These are phyloP conservation scores for Drosophila nigromelanica DNA, from an alignment of 1,140 invertebrate genomes.

Conservation along the genomic window DNA sequence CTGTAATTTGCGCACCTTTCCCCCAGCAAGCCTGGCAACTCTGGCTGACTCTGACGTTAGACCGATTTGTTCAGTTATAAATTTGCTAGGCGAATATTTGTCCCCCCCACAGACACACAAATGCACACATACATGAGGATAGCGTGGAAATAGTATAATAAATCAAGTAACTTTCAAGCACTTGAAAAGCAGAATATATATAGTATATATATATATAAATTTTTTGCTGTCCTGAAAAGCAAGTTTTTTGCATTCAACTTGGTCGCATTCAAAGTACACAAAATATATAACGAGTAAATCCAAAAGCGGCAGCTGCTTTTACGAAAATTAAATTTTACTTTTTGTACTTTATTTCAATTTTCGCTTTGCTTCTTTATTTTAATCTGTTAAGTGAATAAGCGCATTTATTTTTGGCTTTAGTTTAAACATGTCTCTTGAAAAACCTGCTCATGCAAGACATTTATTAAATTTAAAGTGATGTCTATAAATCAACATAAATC, in stretches of 20 bases:
- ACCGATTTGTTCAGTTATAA: slow-evolving; percentile 60
- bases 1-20: slow-evolving; percentile 73
- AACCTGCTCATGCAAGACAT: slow-evolving; percentile 70
- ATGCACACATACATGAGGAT: background rate
- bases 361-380: slow-evolving; percentile 37
- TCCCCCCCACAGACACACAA: slow-evolving; percentile 37
- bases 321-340: slow-evolving; percentile 80
- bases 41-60: slow-evolving; percentile 42
- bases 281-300: slow-evolving; percentile 63
- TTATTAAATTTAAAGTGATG: slow-evolving; percentile 82
- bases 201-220: slow-evolving; percentile 22
- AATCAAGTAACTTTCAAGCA: slow-evolving; percentile 80
- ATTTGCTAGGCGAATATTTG: slow-evolving; percentile 67
- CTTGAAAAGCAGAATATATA: slow-evolving; percentile 71
- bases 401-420: slow-evolving; percentile 46
- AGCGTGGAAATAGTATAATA: slow-evolving; percentile 57
- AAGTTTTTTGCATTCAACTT: slow-evolving; percentile 65
- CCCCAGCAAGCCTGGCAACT: slow-evolving; percentile 17
- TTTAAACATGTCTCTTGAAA: slow-evolving; percentile 42
- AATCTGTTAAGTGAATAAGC: slow-evolving; percentile 81
- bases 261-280: slow-evolving; percentile 8
- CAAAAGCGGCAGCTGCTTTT: slow-evolving; percentile 68
- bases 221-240: slow-evolving; percentile 58
- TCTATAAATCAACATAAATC: slow-evolving; percentile 83
- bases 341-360: slow-evolving; percentile 49